Conservation (phyloP, 2,888 invertebrate genomes). For the Ectobius pallidus region DNA sequence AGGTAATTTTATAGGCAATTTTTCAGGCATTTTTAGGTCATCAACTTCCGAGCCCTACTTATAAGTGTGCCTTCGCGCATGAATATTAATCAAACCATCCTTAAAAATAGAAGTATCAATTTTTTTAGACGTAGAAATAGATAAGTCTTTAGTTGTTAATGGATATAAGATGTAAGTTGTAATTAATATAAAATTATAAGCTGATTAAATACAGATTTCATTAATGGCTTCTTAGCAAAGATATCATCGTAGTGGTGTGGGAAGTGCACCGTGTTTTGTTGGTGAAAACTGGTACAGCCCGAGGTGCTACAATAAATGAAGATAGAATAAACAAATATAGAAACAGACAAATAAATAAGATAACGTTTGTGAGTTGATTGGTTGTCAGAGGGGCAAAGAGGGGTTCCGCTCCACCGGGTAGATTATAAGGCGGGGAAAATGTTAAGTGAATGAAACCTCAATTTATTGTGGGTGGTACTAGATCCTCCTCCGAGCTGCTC, state of each 20-base stretch:
- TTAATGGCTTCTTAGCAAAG: neutral
- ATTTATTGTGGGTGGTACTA: constrained; percentile 17
- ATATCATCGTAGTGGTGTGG: neutral
- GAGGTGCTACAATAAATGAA: neutral
- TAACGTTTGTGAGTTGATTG: constrained; percentile 10
- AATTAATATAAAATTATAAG: neutral
- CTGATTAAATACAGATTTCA: neutral
- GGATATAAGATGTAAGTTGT: neutral
- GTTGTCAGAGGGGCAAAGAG: neutral
- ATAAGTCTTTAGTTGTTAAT: too few relatives aligned
- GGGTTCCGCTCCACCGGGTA: constrained; percentile 11
- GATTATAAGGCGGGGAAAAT: constrained; percentile 23
- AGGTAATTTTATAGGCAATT: too few relatives aligned
- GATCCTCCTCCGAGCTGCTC: neutral
- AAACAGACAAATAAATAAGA: neutral
- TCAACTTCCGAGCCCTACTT: too few relatives aligned
- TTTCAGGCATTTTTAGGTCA: too few relatives aligned
- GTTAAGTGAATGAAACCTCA: constrained; percentile 29
- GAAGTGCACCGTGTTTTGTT: neutral
- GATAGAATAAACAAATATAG: neutral
- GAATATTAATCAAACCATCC: too few relatives aligned
- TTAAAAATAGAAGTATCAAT: too few relatives aligned
- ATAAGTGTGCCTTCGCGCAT: too few relatives aligned
- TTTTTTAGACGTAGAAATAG: too few relatives aligned
- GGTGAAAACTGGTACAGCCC: neutral